Percentiles rank a stretch among this genome's conserved stretches.
phyloP scores from a whole-genome alignment of 2,797 vertebrate genomes.

The Amazonetta brasiliensis region DNA sequence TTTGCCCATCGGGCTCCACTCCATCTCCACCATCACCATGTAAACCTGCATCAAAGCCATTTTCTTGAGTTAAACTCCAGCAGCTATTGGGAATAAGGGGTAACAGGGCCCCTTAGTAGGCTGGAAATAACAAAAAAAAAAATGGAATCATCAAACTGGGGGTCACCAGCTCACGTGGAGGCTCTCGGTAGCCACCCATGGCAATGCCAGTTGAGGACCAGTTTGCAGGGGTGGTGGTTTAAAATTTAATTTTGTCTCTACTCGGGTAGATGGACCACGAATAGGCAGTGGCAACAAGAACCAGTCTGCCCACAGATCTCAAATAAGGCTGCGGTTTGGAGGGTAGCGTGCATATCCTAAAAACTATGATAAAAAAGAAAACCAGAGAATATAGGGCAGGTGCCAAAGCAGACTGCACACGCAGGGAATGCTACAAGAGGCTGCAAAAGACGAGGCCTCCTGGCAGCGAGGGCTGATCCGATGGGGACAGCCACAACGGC shows the following conservation, averaged over 20 bases:
- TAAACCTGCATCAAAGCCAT: neutral
- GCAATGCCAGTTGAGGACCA: no score
- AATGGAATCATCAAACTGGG: no score
- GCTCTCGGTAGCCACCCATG: no score
- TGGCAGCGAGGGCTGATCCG: neutral
- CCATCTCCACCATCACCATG: neutral
- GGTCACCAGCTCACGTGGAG: no score
- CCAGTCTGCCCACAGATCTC: neutral
- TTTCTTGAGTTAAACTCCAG: neutral
- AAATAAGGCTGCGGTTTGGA: neutral
- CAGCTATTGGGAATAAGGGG: neutral
- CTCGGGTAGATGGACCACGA: neutral
- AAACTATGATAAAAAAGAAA: neutral
- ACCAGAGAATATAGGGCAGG: neutral
- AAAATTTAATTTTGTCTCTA: no score
- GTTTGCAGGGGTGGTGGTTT: no score
- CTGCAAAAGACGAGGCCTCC: neutral
- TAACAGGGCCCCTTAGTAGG: neutral
- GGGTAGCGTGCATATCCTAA: neutral
- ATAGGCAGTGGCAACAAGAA: neutral
- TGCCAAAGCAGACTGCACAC: neutral
- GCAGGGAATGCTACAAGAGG: neutral
- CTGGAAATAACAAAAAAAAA: neutral
- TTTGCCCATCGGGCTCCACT: neutral
- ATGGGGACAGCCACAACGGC: neutral